phyloP scores from a whole-genome alignment of 2,797 vertebrate species.

The Brachyalestes nurse region DNA sequence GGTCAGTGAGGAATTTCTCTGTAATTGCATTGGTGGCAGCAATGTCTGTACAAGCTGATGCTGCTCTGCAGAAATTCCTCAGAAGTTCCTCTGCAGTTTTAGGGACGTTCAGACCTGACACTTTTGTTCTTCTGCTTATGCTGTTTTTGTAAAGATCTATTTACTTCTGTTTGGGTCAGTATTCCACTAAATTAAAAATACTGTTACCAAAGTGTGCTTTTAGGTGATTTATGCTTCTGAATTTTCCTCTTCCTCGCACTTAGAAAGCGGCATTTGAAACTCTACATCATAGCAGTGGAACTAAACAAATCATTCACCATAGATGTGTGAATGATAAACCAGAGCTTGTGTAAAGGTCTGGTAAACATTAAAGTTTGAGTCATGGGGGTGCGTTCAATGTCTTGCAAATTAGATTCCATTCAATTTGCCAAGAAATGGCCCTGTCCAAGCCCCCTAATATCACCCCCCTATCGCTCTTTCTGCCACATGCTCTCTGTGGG shows the following conservation, averaged over 20 bases:
- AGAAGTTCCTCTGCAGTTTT: too few species aligned
- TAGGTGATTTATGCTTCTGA: background rate
- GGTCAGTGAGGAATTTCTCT: too few species aligned
- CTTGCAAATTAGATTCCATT: constrained; percentile 27
- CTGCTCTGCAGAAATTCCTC: too few species aligned
- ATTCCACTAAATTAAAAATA: background rate
- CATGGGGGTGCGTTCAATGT: constrained; percentile 16
- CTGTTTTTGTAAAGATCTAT: too few species aligned
- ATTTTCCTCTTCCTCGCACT: too few species aligned
- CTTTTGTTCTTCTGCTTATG: too few species aligned
- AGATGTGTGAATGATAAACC: constrained; percentile 26
- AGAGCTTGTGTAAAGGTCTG: constrained; percentile 20
- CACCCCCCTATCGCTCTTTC: background rate
- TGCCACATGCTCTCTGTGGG: constrained; percentile 15
- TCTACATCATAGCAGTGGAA: constrained; percentile 4
- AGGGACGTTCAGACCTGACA: too few species aligned
- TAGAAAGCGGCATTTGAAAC: constrained; percentile 11
- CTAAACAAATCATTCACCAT: constrained; percentile 23
- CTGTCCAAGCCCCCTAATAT: constrained; percentile 13
- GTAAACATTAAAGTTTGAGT: constrained; percentile 39
- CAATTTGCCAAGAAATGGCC: constrained; percentile 41
- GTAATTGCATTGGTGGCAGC: too few species aligned
- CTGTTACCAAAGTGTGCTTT: background rate
- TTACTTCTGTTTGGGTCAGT: background rate
- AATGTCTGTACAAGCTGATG: too few species aligned